Percentiles rank a stretch among this genome's conserved stretches.
Conservation (phyloP, 53 echinoderm and acorn worm species). For the Holothuria scabra region DNA sequence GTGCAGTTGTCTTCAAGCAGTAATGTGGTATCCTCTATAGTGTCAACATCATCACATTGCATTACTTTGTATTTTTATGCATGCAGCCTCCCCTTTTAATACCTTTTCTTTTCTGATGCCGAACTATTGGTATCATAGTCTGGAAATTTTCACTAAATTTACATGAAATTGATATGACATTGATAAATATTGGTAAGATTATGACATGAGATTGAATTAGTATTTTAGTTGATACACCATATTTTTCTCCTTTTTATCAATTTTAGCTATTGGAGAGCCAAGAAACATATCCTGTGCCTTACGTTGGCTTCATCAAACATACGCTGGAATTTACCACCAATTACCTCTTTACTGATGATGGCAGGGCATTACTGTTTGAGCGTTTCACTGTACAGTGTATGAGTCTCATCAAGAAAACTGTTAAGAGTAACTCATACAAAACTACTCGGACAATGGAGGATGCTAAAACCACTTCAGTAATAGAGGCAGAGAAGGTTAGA, state of each 20-base stretch:
- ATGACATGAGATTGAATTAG: too few relatives aligned
- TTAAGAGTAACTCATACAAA: slow-evolving; percentile 86
- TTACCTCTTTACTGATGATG: slow-evolving; percentile 85
- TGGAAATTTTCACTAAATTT: too few relatives aligned
- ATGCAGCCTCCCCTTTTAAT: too few relatives aligned
- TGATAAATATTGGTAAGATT: too few relatives aligned
- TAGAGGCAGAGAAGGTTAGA: slow-evolving; percentile 82
- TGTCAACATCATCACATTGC: too few relatives aligned
- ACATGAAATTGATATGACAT: too few relatives aligned
- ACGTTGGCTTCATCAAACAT: slow-evolving; percentile 78
- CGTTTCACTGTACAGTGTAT: slow-evolving; percentile 90
- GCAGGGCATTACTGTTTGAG: slow-evolving; percentile 78
- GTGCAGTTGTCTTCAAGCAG: too few relatives aligned
- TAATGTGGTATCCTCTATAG: too few relatives aligned
- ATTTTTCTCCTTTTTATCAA: background rate
- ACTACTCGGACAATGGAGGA: slow-evolving; percentile 73
- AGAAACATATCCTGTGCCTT: slow-evolving; percentile 82
- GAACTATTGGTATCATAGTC: too few relatives aligned
- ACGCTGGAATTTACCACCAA: slow-evolving; percentile 79
- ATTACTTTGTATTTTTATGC: too few relatives aligned
- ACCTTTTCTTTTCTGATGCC: too few relatives aligned
- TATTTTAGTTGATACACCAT: too few relatives aligned
- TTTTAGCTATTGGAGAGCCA: slow-evolving; percentile 79
- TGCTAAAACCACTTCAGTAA: slow-evolving; percentile 64
- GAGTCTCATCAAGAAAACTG: slow-evolving; percentile 90